phyloP scores from a whole-genome alignment of 2,113 vertebrate genomes.

The Motacilla tschutschensis region DNA sequence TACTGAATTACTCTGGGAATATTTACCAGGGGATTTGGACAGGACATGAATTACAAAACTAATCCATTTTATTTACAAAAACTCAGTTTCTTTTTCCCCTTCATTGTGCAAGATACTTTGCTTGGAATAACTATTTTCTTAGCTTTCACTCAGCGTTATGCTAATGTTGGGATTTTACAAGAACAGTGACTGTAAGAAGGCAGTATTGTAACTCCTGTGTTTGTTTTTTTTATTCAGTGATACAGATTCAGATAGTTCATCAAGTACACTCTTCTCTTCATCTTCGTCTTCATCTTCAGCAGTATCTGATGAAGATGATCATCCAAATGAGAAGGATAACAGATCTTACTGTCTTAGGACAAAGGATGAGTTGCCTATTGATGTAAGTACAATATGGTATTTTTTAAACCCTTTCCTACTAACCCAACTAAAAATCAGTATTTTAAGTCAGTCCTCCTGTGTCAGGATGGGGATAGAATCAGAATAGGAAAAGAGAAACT shows the following conservation, averaged over 20 bases:
- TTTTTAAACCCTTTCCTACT: neutral
- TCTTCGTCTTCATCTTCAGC: neutral
- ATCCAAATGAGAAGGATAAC: constrained; percentile 51
- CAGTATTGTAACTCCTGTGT: neutral
- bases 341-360: constrained; percentile 55
- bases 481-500: neutral
- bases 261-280: neutral
- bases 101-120: neutral
- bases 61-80: neutral
- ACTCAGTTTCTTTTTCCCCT: neutral
- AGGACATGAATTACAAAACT: neutral
- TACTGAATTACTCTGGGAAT: neutral
- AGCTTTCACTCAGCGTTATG: neutral
- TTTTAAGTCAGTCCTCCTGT: neutral
- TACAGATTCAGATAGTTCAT: constrained; percentile 71
- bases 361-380: constrained; percentile 70
- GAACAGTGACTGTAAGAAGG: neutral
- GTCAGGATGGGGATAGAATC: neutral
- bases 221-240: constrained; percentile 57
- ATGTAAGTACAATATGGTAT: constrained; percentile 57
- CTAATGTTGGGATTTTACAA: neutral
- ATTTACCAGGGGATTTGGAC: neutral
- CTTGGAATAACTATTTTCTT: neutral
- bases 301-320: constrained; percentile 66
- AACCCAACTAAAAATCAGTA: neutral